Conservation (phyloP, 2,797 vertebrate species). For the Myotis pilosus region DNA sequence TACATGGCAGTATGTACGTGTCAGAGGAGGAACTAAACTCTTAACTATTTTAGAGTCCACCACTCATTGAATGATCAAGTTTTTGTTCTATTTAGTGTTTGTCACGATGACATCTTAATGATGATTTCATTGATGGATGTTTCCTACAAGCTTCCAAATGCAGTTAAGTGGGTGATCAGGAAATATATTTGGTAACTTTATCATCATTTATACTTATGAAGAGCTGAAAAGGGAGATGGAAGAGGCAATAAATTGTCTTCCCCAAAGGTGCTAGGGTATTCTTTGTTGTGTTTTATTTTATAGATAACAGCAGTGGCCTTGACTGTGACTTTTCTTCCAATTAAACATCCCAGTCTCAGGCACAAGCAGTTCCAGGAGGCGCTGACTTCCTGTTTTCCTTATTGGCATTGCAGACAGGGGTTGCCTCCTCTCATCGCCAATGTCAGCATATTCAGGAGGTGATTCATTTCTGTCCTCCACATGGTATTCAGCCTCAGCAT, state of each 20-base stretch:
- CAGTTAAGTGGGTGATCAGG: background rate
- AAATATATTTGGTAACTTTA: background rate
- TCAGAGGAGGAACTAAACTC: background rate
- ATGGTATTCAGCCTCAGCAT: constrained; percentile 53
- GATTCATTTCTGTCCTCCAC: constrained; percentile 57
- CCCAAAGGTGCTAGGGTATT: background rate
- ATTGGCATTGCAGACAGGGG: background rate
- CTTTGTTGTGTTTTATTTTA: background rate
- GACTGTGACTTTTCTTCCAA: background rate
- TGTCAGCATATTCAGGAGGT: constrained; percentile 61
- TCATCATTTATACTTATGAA: background rate
- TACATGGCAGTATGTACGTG: background rate
- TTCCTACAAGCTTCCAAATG: background rate
- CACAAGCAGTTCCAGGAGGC: background rate
- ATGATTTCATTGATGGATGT: background rate
- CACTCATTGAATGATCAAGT: background rate
- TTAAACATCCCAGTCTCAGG: background rate
- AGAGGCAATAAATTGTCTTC: background rate
- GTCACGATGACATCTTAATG: background rate
- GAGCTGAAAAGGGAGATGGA: background rate
- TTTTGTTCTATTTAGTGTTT: background rate
- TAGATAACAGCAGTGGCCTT: background rate
- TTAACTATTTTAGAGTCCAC: background rate
- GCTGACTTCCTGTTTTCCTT: background rate
- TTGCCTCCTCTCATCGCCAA: background rate